These are phyloP conservation scores for Anhinga anhinga DNA, from an alignment of 2,113 vertebrate genomes.

Conservation along the genomic window DNA sequence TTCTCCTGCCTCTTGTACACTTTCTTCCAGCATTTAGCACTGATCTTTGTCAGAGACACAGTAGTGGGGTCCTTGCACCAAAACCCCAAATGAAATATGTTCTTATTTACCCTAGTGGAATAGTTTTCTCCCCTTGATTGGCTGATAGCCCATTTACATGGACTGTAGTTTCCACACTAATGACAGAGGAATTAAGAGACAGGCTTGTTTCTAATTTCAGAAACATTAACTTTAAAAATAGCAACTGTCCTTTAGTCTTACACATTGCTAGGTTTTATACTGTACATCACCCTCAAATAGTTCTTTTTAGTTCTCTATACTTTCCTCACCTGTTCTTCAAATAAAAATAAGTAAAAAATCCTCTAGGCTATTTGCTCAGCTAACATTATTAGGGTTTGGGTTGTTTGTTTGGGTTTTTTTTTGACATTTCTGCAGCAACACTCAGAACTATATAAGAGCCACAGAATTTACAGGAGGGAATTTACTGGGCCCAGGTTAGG, in stretches of 20 bases:
- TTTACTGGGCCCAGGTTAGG: too few relatives aligned
- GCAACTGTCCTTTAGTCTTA: background rate
- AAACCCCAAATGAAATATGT: background rate
- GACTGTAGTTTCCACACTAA: background rate
- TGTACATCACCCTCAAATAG: background rate
- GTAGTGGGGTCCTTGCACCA: background rate
- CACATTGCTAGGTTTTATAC: background rate
- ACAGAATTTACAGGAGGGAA: background rate
- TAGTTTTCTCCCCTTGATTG: background rate
- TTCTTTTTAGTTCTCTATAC: background rate
- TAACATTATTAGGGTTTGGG: background rate
- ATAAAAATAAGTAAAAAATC: background rate
- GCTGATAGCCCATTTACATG: background rate
- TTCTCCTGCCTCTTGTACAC: background rate
- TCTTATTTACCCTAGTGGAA: background rate
- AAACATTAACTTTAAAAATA: background rate
- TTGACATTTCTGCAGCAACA: background rate
- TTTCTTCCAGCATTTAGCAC: background rate
- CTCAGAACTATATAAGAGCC: background rate
- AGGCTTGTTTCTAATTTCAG: background rate
- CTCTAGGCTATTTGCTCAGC: background rate
- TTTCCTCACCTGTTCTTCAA: background rate
- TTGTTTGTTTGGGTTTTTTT: too few relatives aligned
- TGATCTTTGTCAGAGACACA: background rate
- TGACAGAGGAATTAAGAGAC: background rate